Percentiles rank a stretch among this genome's conserved stretches.
These are phyloP conservation scores for Polymixis lichenea DNA, from an alignment of 2,888 invertebrate species.

Conservation along the genomic window DNA sequence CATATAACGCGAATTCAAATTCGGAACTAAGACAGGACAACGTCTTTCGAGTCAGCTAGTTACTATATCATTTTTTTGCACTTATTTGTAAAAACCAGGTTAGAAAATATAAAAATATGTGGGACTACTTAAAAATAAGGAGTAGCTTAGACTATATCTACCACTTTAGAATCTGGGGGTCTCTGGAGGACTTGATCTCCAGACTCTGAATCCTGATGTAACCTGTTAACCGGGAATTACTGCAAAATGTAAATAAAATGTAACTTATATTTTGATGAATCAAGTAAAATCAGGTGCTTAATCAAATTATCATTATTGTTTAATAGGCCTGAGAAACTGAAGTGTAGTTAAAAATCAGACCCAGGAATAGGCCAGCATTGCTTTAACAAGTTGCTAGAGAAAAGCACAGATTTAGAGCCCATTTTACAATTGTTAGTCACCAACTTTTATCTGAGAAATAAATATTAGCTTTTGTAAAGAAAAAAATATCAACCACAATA, in stretches of 20 bases:
- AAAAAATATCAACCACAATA: no score
- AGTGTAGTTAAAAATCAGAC: neutral
- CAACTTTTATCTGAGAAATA: no score
- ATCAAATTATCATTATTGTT: neutral
- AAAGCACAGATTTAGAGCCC: no score
- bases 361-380: neutral
- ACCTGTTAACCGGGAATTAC: neutral
- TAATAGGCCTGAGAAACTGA: neutral
- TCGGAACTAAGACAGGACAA: no score
- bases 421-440: no score
- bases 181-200: rapidly evolving
- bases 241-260: neutral
- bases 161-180: no score
- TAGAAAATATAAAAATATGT: neutral
- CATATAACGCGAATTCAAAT: no score
- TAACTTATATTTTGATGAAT: neutral
- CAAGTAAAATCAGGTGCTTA: neutral
- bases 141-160: neutral
- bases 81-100: no score
- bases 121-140: neutral
- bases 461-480: no score
- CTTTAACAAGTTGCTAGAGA: neutral
- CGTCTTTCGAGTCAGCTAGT: no score
- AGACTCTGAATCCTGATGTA: neutral
- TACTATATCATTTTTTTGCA: neutral